Conservation (phyloP, 2,113 vertebrate genomes). For the Lepus europaeus region DNA sequence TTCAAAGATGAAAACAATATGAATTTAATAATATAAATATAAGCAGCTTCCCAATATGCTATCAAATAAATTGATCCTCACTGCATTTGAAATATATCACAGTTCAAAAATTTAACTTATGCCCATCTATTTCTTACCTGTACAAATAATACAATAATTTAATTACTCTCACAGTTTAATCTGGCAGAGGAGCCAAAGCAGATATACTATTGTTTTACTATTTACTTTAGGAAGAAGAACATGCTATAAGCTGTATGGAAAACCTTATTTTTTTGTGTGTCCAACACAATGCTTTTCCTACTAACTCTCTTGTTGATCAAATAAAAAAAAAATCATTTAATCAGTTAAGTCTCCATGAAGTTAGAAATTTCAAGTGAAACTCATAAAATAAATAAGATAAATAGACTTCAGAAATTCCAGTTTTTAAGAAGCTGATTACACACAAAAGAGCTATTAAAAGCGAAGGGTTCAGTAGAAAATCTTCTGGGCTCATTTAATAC, state of each 20-base stretch:
- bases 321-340: slow-evolving; percentile 42
- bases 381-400: slow-evolving; percentile 62
- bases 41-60: background rate
- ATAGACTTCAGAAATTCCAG: background rate
- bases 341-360: background rate
- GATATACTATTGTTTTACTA: slow-evolving; percentile 40
- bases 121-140: slow-evolving; percentile 29
- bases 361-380: slow-evolving; percentile 53
- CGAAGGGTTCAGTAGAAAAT: slow-evolving; percentile 55
- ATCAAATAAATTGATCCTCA: slow-evolving; percentile 10
- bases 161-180: slow-evolving; percentile 52
- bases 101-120: slow-evolving; percentile 65
- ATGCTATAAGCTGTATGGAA: background rate
- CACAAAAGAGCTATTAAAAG: slow-evolving; percentile 65
- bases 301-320: background rate
- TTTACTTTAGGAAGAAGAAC: slow-evolving; percentile 47
- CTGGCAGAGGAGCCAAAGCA: slow-evolving; percentile 65
- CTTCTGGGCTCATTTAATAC: slow-evolving; percentile 46
- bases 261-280: background rate
- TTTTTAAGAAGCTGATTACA: slow-evolving; percentile 54
- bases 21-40: background rate
- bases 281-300: background rate
- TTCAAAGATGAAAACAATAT: slow-evolving; percentile 2
- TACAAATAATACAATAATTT: slow-evolving; percentile 67
- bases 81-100: slow-evolving; percentile 48